These are phyloP conservation scores for Hemaris fuciformis DNA, from an alignment of 2,888 invertebrate genomes.

Conservation along the genomic window DNA sequence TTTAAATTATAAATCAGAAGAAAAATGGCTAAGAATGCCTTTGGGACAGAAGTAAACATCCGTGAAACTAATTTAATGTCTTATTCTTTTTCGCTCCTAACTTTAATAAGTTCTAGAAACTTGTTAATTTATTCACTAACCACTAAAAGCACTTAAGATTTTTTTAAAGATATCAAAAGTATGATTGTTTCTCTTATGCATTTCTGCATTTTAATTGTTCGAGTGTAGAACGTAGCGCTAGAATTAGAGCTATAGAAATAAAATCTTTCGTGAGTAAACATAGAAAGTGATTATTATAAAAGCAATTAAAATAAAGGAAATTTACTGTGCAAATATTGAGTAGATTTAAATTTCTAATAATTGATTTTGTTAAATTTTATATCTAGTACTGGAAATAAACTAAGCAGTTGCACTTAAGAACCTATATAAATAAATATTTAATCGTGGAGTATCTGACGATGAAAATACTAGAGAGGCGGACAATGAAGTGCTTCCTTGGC, in stretches of 20 bases:
- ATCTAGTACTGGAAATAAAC: too few species aligned
- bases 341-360: too few species aligned
- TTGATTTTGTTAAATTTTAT: too few species aligned
- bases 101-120: slow-evolving; percentile 6
- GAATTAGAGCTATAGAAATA: background rate
- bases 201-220: background rate
- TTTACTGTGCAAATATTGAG: too few species aligned
- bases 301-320: too few species aligned
- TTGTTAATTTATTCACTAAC: slow-evolving; percentile 5
- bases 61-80: background rate
- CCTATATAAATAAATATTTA: too few species aligned
- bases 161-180: background rate
- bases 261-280: background rate
- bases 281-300: too few species aligned
- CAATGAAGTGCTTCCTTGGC: too few species aligned
- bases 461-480: too few species aligned
- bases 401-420: too few species aligned
- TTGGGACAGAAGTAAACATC: background rate
- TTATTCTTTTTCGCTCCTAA: background rate
- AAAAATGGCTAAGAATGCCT: background rate
- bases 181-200: background rate
- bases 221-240: background rate
- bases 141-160: slow-evolving; percentile 7
- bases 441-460: too few species aligned
- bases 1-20: background rate